Evolutionary conservation across 2,797 vertebrate species (phyloP).

Genomic region (Esox masquinongy): DNA sequence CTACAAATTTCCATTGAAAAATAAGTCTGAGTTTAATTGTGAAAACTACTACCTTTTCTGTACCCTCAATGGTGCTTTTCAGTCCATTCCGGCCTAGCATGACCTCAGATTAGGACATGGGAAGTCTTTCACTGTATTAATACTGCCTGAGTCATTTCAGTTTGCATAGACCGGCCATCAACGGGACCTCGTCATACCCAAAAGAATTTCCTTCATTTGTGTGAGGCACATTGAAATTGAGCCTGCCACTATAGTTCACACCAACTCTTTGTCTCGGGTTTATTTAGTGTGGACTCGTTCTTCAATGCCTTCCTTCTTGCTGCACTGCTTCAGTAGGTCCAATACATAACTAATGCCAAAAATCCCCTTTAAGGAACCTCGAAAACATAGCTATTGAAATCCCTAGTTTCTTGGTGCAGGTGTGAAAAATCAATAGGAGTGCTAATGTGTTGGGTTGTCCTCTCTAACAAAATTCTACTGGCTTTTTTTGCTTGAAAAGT

Average conservation of each 20-base stretch:
- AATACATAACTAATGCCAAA: conserved; percentile 36
- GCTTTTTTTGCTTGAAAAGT: conserved; percentile 1
- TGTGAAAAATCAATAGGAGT: conserved; percentile 9
- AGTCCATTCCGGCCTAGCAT: conserved; percentile 3
- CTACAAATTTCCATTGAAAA: not conserved
- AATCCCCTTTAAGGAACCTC: conserved; percentile 30
- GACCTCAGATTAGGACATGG: conserved; percentile 21
- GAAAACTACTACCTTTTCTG: conserved; percentile 6
- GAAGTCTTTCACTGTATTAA: conserved; percentile 39
- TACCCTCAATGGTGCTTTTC: conserved; percentile 19
- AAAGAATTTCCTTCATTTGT: conserved; percentile 75
- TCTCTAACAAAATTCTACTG: not conserved
- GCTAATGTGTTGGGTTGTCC: not conserved
- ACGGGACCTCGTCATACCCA: conserved; percentile 57
- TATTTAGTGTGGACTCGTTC: conserved; percentile 47
- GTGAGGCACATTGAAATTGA: conserved; percentile 48
- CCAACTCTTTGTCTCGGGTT: conserved; percentile 57
- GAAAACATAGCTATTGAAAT: conserved; percentile 22
- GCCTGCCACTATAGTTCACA: conserved; percentile 55
- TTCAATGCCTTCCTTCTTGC: conserved; percentile 43
- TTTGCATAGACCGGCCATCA: conserved; percentile 36
- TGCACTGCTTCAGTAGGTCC: conserved; percentile 48
- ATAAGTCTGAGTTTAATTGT: not conserved
- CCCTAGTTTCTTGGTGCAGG: conserved; percentile 37
- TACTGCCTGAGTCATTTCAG: conserved; percentile 39